Evolutionary conservation across 2,797 vertebrate species (phyloP), one percentile per base, ranked within the genome.

Genomic region (Halcyon chelicuti): DNA sequence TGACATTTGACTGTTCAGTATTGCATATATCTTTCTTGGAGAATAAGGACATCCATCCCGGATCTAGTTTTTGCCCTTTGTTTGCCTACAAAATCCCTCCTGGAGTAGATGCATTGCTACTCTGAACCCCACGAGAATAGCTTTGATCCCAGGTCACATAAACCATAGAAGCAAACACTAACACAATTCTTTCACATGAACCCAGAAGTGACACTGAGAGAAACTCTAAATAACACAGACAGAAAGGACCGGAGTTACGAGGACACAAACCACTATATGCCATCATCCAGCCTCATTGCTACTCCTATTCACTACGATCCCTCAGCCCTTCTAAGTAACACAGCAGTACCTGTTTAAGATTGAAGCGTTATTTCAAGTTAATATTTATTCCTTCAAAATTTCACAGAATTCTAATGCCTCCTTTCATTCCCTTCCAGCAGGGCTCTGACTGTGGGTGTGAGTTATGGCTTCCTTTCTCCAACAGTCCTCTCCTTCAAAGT

Each of bases 101-200:
- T 76, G 70, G 46, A 78, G 14, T 42, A 84, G 66, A 92, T 4
- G 20, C 33, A 18, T 26, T 88, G 62, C 83, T 88, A 55, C 54
- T 60, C 66, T 73, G 39, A 90, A 65, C 12, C 66, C 51, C 42
- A 7, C 0, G 5, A 86, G 86, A 88, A 84, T 10, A 94, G 47
- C 35, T 94, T 88, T 93, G 70, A 96, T 94, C 79, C 58, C 42
- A 75, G 70, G 46, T 66, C 88, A 86, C 20, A 42, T 51, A 88
- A 94, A 58, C 31, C 37, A 74, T 51, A 71, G 88, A 55, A 90
- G 11, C 33, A 71, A 91, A 77, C 52, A 65, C 44, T 93, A 75
- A 86, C 42, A 86, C 58, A 84, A 22, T 66, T 90, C 58, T 84
- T 96, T 92, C 88, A 94, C 88, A 84, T 78, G 88, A 96, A 94